Evolutionary conservation across 37 sponge, comb jelly and placozoan genomes (phyloP), one percentile per base, ranked within the genome.

Genomic region (Axinella damicornis): DNA sequence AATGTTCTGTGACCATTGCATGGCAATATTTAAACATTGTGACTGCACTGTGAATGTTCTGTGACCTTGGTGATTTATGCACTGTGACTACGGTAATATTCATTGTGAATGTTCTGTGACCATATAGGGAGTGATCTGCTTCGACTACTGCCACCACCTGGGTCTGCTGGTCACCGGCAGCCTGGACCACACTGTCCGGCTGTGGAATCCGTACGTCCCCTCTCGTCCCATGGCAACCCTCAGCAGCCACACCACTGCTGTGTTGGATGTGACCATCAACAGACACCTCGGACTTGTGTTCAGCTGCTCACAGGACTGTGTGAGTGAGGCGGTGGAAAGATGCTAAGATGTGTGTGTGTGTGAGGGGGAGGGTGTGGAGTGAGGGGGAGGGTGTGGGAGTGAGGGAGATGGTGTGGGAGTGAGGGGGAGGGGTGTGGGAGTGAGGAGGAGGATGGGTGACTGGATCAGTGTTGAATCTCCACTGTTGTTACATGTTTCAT

Each of bases 161-260:
- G 87, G 85, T 34, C 76, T 99, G 35, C 85, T 99, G 18, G 94
- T 77, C 40, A 99, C 99, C 1, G 99, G 99, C 6, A 84, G 94
- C 22, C 71, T 91, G 63, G 97, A 99, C 84, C 96, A 96, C 75
- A n/a, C 68, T 16, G 96, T 99, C 36, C 73, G 95, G 20, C 69
- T 99, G 66, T 99, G 99, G 99, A 91, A 93, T 56, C 99, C 99
- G 46, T 96, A 94, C 65, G 94, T 93, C 53, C 87, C 93, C n/a
- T 53, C 77, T 32, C 88, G 83, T 38, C 95, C 99, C 17, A 72
- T 93, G 32, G 97, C 99, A 24, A 25, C 64, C 14, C 89, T 96
- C 64, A 75, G 68, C 53, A 81, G 88, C 0, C 99, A 99, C 83
- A 60, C 36, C 64, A 60, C 91, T 16, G 64, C 94, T 24, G 73